Evolutionary conservation across 1,140 invertebrate genomes (phyloP).

Genomic region (Orussus abietinus): DNA sequence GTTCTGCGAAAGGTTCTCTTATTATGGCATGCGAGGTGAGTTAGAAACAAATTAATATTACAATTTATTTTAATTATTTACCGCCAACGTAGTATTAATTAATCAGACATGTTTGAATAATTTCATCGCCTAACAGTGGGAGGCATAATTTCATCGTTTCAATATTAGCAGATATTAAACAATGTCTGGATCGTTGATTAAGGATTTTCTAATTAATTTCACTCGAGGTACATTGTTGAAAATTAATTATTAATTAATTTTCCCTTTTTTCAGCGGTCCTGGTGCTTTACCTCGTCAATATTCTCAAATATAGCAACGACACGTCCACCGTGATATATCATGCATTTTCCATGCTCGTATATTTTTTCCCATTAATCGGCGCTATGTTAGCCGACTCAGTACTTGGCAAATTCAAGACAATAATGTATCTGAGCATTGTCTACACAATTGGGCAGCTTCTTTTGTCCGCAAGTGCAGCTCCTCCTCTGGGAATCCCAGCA

Average conservation of each 20-base stretch:
- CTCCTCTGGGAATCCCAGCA: constrained; percentile 56
- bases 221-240: too few species aligned
- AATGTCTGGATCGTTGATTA: too few species aligned
- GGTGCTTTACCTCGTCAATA: constrained; percentile 71
- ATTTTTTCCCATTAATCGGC: constrained; percentile 82
- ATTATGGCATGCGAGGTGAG: constrained; percentile 94
- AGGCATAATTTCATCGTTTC: too few species aligned
- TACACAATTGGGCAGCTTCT: constrained; percentile 83
- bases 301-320: constrained; percentile 63
- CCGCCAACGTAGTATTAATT: too few species aligned
- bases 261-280: constrained; percentile 73
- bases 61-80: constrained; percentile 4
- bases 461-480: constrained; percentile 68
- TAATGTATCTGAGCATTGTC: constrained; percentile 81
- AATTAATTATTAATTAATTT: too few species aligned
- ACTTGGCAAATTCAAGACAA: constrained; percentile 84
- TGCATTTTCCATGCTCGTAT: constrained; percentile 76
- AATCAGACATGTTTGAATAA: too few species aligned
- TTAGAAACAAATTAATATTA: constrained; percentile 26
- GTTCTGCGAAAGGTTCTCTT: constrained; percentile 95
- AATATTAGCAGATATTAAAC: too few species aligned
- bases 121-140: too few species aligned
- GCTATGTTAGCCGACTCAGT: constrained; percentile 85
- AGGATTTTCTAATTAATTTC: too few species aligned
- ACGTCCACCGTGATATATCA: constrained; percentile 79